Percentiles rank a stretch among this genome's conserved stretches.
phyloP scores from a whole-genome alignment of 2,888 invertebrate species.

The Noctuana brunneofusca region DNA sequence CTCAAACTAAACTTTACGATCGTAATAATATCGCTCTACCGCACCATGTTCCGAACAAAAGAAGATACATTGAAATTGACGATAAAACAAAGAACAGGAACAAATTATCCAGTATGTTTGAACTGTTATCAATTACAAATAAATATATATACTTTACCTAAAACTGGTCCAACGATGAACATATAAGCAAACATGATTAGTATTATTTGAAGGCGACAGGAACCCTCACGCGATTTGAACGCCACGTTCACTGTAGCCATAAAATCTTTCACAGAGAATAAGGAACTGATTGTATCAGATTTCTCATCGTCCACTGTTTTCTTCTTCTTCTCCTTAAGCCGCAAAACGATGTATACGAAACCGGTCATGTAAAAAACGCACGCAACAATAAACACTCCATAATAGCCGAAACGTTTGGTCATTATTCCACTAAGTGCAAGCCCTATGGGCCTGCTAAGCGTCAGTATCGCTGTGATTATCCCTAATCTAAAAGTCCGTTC shows the following conservation, averaged over 20 bases:
- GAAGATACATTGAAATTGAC: slow-evolving; percentile 15
- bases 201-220: slow-evolving; percentile 68
- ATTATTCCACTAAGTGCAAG: slow-evolving; percentile 81
- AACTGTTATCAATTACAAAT: slow-evolving; percentile 22
- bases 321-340: slow-evolving; percentile 64
- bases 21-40: slow-evolving; percentile 38
- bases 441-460: slow-evolving; percentile 78
- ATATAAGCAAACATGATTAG: slow-evolving; percentile 74
- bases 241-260: slow-evolving; percentile 77
- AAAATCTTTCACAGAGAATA: slow-evolving; percentile 68
- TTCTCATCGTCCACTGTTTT: slow-evolving; percentile 64
- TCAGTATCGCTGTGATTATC: slow-evolving; percentile 80
- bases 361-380: slow-evolving; percentile 72
- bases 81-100: slow-evolving; percentile 20
- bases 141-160: slow-evolving; percentile 56
- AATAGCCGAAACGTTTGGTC: slow-evolving; percentile 75
- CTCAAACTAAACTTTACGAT: slow-evolving; percentile 47
- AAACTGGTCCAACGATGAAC: slow-evolving; percentile 78
- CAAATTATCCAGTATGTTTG: slow-evolving; percentile 11
- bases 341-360: slow-evolving; percentile 70
- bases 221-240: slow-evolving; percentile 62
- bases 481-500: slow-evolving; percentile 85
- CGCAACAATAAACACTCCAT: slow-evolving; percentile 73
- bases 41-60: slow-evolving; percentile 22
- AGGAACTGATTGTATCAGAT: slow-evolving; percentile 53